Evolutionary conservation across 2,113 vertebrate species (phyloP).

Genomic region (Chloroceryle aenea): DNA sequence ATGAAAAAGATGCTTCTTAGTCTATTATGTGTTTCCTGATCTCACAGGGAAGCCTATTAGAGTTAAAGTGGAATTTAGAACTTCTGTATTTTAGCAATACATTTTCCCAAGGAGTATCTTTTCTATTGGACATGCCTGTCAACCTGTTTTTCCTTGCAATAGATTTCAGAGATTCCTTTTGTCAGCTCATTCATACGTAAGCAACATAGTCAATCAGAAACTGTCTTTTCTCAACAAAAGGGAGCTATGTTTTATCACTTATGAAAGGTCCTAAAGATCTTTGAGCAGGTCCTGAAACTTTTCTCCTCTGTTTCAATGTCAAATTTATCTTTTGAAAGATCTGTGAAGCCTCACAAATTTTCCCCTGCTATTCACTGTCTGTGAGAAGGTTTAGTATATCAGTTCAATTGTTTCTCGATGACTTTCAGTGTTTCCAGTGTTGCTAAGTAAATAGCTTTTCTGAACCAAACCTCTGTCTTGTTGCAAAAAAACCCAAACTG

Average conservation of each 20-base stretch:
- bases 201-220: background rate
- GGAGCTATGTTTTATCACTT: background rate
- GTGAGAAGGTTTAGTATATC: background rate
- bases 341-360: background rate
- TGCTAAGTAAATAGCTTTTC: background rate
- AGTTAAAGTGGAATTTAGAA: background rate
- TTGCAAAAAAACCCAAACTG: background rate
- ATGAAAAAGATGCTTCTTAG: background rate
- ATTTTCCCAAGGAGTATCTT: background rate
- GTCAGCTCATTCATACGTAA: background rate
- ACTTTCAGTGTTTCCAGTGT: background rate
- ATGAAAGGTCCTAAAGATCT: background rate
- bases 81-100: background rate
- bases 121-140: background rate
- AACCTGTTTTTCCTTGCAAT: background rate
- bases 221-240: background rate
- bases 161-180: conserved; percentile 2
- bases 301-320: background rate
- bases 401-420: background rate
- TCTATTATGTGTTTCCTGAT: background rate
- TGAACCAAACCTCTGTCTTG: conserved; percentile 18
- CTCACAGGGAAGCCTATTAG: background rate
- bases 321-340: background rate
- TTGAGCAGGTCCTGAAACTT: background rate
- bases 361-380: background rate